These are phyloP conservation scores for Penaeus monodon DNA, from an alignment of 2,888 invertebrate species.

Conservation along the genomic window DNA sequence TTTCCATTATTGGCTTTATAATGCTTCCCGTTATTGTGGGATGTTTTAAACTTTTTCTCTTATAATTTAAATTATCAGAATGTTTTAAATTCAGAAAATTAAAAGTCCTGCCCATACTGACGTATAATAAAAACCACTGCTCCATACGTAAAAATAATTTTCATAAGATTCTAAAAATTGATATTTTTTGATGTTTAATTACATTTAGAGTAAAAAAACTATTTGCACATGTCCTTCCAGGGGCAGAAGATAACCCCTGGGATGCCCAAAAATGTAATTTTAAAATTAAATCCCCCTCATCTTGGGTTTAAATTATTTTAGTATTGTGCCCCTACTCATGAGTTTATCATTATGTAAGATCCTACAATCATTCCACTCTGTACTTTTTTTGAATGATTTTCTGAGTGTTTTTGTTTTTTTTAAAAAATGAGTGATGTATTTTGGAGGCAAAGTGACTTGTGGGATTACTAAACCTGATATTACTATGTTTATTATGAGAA, in stretches of 20 bases:
- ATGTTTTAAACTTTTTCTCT: conserved; percentile 8
- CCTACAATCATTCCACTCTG: conserved; percentile 12
- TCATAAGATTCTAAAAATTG: too few relatives aligned
- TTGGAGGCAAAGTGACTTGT: background rate
- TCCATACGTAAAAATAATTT: too few relatives aligned
- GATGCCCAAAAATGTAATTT: background rate
- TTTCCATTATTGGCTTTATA: conserved; percentile 14
- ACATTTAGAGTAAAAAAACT: too few relatives aligned
- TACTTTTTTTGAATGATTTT: conserved; percentile 19
- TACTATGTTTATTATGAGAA: conserved; percentile 27
- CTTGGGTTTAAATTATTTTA: background rate
- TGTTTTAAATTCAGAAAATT: background rate
- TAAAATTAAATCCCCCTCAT: background rate
- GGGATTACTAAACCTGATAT: conserved; percentile 37
- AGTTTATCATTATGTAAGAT: conserved; percentile 9
- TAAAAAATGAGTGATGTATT: background rate
- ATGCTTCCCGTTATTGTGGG: conserved; percentile 17
- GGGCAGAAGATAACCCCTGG: too few relatives aligned
- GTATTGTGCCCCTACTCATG: background rate
- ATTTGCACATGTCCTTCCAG: too few relatives aligned
- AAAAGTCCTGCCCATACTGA: background rate
- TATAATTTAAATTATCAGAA: too few relatives aligned
- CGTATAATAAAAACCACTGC: too few relatives aligned
- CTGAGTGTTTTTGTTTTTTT: background rate
- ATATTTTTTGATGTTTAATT: too few relatives aligned